Evolutionary conservation across 1,140 invertebrate genomes (phyloP), one percentile per base, ranked within the genome.

Genomic region (Papilio dardanus): DNA sequence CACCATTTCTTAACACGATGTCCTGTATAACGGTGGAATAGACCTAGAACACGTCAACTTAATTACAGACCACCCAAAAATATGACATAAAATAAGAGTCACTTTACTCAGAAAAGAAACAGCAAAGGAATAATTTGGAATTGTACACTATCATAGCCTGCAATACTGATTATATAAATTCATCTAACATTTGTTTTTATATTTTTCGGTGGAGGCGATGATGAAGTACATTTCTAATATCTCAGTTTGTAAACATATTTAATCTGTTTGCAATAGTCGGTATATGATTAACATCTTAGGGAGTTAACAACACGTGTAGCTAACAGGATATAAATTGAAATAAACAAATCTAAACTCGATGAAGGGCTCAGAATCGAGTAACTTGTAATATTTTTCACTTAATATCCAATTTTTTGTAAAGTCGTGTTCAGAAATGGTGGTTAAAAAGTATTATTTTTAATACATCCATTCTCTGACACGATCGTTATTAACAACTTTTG

Each of bases 351-450:
- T 24, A 21, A 12, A 54, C 2, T 54, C 2, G 50, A 54, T n/a
- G n/a, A n/a, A n/a, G n/a, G n/a, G n/a, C 50, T 54, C 50, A 24
- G 50, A 54, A 54, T n/a, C n/a, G n/a, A n/a, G n/a, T n/a, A n/a
- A n/a, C n/a, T n/a, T n/a, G n/a, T n/a, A n/a, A n/a, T n/a, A n/a
- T n/a, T n/a, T n/a, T n/a, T n/a, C n/a, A n/a, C n/a, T n/a, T n/a
- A n/a, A n/a, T n/a, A n/a, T n/a, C n/a, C n/a, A n/a, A n/a, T n/a
- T n/a, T n/a, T n/a, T n/a, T n/a, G n/a, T n/a, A n/a, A n/a, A n/a
- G n/a, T 62, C 54, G 54, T 62, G 54, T 62, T 62, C 54, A 62
- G 54, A 62, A 62, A 62, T 62, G 54, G 54, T 62, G 54, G 54
- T 14, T 28, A 58, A 62, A 28, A 62, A 62, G n/a, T n/a, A 62